Evolutionary conservation across 2,888 invertebrate genomes (phyloP), one percentile per base, ranked within the genome.

Genomic region (Bruchidius siliquastri): DNA sequence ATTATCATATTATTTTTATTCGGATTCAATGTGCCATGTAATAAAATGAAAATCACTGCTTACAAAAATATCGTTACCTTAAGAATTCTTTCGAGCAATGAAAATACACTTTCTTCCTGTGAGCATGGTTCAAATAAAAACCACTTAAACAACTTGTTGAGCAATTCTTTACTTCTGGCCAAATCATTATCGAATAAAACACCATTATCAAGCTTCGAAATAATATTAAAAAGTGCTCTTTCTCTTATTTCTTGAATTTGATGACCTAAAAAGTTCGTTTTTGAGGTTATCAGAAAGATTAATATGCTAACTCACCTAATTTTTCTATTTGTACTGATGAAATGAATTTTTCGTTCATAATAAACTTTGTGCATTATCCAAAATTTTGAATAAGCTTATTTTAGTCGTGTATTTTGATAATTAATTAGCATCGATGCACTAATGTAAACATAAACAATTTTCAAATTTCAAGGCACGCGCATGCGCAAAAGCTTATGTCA

Each of bases 121-220:
- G 88, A 85, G 67, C 89, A 87, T 70, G 87, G 85, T 67, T 90
- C 87, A 73, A 87, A 88, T 71, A 89, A 83, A 83, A 92, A 92
- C 92, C 92, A 93, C 71, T 89, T 87, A 70, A 92, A 85, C 26
- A 92, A 84, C 76, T 89, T 89, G 71, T 88, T 86, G 22, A 92
- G 82, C 21, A 92, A 85, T 80, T 91, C 89, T 76, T 90, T 89
- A 67, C 89, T 90, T 68, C 89, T 86, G 21, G 89, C 87, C 72
- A 91, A 82, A 80, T 91, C 91, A 81, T 91, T 90, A 73, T 91
- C 89, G 72, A 90, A 87, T 72, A 88, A 86, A 86, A 91, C 90
- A 21, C 91, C 92, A 77, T 90, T 86, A 74, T 89, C 89, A n/a
- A 92, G 85, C 83, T 93, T 93, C 0, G 91, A 89, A 77, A 89